phyloP scores from a whole-genome alignment of 2,113 vertebrate genomes.

The Prunella fulvescens region DNA sequence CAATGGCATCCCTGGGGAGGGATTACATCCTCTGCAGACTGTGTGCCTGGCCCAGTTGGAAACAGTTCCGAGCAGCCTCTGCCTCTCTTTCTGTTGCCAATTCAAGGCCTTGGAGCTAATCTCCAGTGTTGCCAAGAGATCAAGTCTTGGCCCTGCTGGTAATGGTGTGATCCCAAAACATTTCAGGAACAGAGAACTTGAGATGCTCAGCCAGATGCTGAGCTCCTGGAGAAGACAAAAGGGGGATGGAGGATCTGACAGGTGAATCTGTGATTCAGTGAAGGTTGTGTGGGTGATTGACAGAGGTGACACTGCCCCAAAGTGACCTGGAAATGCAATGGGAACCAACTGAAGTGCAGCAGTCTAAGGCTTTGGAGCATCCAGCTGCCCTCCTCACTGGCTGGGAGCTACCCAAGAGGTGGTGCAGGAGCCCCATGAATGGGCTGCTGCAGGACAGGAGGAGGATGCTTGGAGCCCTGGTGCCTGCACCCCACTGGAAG shows the following conservation, averaged over 20 bases:
- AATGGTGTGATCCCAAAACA: not conserved
- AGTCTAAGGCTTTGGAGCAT: not conserved
- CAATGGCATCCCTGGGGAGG: not conserved
- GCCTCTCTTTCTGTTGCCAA: not conserved
- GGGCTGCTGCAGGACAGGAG: not conserved
- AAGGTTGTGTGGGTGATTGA: not conserved
- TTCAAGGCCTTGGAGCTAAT: not conserved
- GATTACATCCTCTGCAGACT: not conserved
- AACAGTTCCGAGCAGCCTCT: not conserved
- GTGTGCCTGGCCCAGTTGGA: not conserved
- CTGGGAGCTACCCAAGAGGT: not conserved
- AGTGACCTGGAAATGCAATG: not conserved
- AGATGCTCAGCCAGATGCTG: not conserved
- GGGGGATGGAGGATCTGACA: not conserved
- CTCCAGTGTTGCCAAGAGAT: not conserved
- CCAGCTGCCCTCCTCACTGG: not conserved
- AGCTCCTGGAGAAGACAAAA: not conserved
- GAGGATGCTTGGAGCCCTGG: not conserved
- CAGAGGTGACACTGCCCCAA: not conserved
- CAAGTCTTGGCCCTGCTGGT: not conserved
- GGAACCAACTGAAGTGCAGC: not conserved
- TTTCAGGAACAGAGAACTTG: not conserved
- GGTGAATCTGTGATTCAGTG: not conserved
- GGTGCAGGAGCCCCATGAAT: rapidly evolving
- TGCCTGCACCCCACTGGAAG: not conserved